Evolutionary conservation across 2,888 invertebrate genomes (phyloP), one percentile per base, ranked within the genome.

Genomic region (Heliconius erato): DNA sequence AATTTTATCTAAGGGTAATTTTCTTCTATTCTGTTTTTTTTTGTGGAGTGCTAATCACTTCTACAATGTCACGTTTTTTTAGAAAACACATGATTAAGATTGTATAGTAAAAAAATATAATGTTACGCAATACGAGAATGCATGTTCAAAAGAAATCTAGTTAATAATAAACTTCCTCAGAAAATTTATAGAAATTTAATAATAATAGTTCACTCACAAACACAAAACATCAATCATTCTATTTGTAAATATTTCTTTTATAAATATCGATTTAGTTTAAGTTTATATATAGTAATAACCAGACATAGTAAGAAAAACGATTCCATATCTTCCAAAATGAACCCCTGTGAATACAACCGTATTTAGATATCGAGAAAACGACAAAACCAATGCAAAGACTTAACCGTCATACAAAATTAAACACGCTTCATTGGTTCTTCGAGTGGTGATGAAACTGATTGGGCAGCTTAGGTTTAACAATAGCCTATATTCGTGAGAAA

Each of bases 361-460:
- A 49, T 72, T 72, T 44, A 90, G 88, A 85, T 87, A 92, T 92
- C 90, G 91, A 91, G 90, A 91, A 94, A 93, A 94, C 91, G 94
- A 94, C 95, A 94, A 92, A 92, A 92, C 92, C 94, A 94, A 90
- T 90, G 91, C 91, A 91, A 92, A 92, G 91, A 93, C 91, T 94
- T 94, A 95, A 94, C 95, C 94, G 93, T 92, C 92, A 89, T 90
- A 88, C 90, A 88, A 90, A 89, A 92, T 95, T 95, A 94, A 89
- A 86, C 89, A 88, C 94, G 94, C 92, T 94, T 94, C 95, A 95
- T 95, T 92, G 95, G 92, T 88, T 92, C 91, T 93, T 93, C 92
- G 92, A 95, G 95, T 93, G 93, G 91, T 92, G 95, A 94, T 94
- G 91, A 92, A 92, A 94, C 93, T 94, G 95, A 96, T 96, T 96